Base-by-base conservation (phyloP, 2,888 invertebrate species). In the Cactoblastis cactorum region DNA sequence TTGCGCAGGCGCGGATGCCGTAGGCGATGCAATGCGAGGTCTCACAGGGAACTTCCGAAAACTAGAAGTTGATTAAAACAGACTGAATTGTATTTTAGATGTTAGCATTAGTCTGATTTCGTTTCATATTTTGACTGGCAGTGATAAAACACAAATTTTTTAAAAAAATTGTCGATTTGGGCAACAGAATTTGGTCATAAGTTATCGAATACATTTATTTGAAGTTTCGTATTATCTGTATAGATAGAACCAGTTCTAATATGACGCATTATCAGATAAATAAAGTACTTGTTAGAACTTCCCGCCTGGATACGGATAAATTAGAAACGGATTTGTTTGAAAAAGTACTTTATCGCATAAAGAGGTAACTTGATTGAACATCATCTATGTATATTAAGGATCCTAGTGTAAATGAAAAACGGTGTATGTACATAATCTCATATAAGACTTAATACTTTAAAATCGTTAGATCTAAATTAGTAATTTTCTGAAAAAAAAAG, bases 21-120 rank as follows among this genome's bases (percentile, higher is more conserved):
- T 93, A 17, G 92, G 92, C 4, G 94, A 94, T 71, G 91, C 93
- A 22, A 88, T 92, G 74, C 90, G 92, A 60, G 94, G 94, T 1
- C 91, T 95, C 24, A 94, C 93, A 2, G 95, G 95, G 48, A 95
- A 94, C 68, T 95, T 95, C 74, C 90, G 95, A 57, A 95, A 95
- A 78, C 90, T 95, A 48, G 94, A 95, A 88, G 94, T 95, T 32
- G 95, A 95, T 80, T 95, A 71, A 71, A 39, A 15, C 37, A 43
- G 50, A 55, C 51, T 52, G 45, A 45, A 5, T 46, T 32, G 11
- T 19, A 45, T 22, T 45, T 33, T 12, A 14, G 17, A 15, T 41
- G 12, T 39, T 37, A 15, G 17, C 15, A 17, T 37, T 15, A 8
- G 14, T 37, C 37, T 37, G 15, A 15, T 35, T 28, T 6, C 4